A percentile compares a stretch with the other conserved stretches of the same genome.
Evolutionary conservation across 1,140 invertebrate species (phyloP).

Genomic region (Drosophila pallidifrons): DNA sequence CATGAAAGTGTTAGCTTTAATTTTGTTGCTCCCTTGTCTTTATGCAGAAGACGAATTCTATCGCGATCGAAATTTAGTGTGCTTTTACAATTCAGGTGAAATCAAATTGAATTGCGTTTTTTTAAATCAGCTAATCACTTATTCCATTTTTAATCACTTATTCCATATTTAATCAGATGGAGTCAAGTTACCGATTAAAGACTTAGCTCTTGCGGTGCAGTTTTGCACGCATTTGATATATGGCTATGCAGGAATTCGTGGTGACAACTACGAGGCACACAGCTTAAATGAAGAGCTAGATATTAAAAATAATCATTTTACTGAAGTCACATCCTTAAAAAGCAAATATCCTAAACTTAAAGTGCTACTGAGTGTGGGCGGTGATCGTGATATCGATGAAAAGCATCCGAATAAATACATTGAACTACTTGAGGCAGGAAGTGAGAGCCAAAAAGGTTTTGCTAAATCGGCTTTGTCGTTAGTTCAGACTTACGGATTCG

Average conservation of each 20-base stretch:
- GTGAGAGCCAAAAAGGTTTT: constrained; percentile 88
- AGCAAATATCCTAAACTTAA: constrained; percentile 89
- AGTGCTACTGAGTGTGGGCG: constrained; percentile 91
- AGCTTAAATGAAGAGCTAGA: constrained; percentile 90
- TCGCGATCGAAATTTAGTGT: constrained; percentile 82
- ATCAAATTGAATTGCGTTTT: background rate
- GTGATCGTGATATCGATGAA: constrained; percentile 87
- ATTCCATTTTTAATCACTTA: too few species aligned
- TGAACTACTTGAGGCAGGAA: constrained; percentile 88
- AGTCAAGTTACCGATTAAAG: constrained; percentile 90
- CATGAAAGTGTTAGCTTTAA: constrained; percentile 63
- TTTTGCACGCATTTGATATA: constrained; percentile 95
- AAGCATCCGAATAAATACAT: constrained; percentile 80
- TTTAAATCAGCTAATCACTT: too few species aligned
- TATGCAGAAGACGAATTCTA: constrained; percentile 54
- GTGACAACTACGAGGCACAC: constrained; percentile 88
- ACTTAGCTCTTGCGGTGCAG: constrained; percentile 88
- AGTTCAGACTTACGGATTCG: constrained; percentile 91
- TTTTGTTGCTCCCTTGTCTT: constrained; percentile 84
- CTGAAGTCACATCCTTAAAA: constrained; percentile 89
- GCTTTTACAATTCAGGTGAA: constrained; percentile 90
- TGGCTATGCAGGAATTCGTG: constrained; percentile 92
- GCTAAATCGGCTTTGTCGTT: constrained; percentile 89
- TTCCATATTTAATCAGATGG: constrained; percentile 86
- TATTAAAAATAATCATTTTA: constrained; percentile 89